These are phyloP conservation scores for Heliconius aoede DNA, from an alignment of 2,888 invertebrate genomes.

Conservation along the genomic window DNA sequence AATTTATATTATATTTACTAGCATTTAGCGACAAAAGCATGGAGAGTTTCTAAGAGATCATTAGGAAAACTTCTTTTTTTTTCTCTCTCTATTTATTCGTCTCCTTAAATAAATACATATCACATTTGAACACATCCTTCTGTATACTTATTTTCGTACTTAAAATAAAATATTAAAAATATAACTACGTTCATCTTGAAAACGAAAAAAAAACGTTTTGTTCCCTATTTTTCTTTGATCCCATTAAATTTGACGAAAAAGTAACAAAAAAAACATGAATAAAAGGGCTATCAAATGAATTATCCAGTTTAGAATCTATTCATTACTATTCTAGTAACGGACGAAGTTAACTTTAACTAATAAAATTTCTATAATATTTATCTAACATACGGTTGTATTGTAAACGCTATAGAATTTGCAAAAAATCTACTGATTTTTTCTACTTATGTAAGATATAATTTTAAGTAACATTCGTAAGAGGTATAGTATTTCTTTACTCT, in stretches of 20 bases:
- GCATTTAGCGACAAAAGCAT: slow-evolving; percentile 62
- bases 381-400: too few relatives aligned
- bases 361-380: slow-evolving; percentile 3
- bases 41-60: slow-evolving; percentile 82
- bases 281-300: not conserved
- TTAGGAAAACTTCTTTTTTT: slow-evolving; percentile 79
- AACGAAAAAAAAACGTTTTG: slow-evolving; percentile 46
- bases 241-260: slow-evolving; percentile 19
- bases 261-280: not conserved
- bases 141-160: slow-evolving; percentile 64
- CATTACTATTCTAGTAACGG: not conserved
- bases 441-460: too few relatives aligned
- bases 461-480: too few relatives aligned
- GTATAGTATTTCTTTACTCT: too few relatives aligned
- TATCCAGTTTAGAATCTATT: slow-evolving; percentile 16
- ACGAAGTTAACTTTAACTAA: slow-evolving; percentile 15
- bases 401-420: slow-evolving; percentile 1
- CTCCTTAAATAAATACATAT: slow-evolving; percentile 80
- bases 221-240: slow-evolving; percentile 43
- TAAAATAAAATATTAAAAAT: slow-evolving; percentile 54
- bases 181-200: slow-evolving; percentile 49
- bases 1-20: slow-evolving; percentile 50
- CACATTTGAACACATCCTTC: slow-evolving; percentile 83
- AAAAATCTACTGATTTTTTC: not conserved
- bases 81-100: slow-evolving; percentile 59